Evolutionary conservation across 2,888 invertebrate genomes (phyloP).

Genomic region (Drosophila fungiperda): DNA sequence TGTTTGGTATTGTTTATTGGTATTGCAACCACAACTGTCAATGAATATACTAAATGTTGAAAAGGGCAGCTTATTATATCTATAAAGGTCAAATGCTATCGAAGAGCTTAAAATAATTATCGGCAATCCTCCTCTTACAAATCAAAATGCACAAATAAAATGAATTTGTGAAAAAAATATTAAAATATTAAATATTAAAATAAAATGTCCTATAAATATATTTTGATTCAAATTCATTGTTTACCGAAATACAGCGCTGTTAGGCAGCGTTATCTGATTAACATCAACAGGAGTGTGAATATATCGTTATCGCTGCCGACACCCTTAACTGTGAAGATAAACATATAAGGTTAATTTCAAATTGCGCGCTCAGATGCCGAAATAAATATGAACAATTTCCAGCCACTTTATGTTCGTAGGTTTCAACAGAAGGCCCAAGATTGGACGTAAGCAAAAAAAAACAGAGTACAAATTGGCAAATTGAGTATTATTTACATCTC

Average conservation of each 20-base stretch:
- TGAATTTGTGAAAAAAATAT: neutral
- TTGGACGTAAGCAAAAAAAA: slow-evolving; percentile 88
- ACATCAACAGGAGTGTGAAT: neutral
- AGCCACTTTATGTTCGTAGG: slow-evolving; percentile 80
- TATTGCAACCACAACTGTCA: no score
- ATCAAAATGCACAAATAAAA: neutral
- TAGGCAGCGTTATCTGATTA: neutral
- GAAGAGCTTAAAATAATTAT: no score
- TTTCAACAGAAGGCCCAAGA: slow-evolving; percentile 85
- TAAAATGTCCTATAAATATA: no score
- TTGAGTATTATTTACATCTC: neutral
- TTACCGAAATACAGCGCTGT: neutral
- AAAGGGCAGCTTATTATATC: no score
- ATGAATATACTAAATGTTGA: no score
- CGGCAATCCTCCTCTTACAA: neutral
- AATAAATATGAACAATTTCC: slow-evolving; percentile 69
- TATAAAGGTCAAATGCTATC: no score
- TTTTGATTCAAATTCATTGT: neutral
- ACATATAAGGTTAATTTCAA: slow-evolving; percentile 20
- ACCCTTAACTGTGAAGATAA: no score
- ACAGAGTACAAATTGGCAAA: neutral
- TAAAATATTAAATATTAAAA: no score
- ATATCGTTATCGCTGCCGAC: no score
- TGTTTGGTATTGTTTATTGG: no score
- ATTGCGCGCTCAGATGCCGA: slow-evolving; percentile 32